Percentiles rank a stretch among this genome's conserved stretches.
Conservation (phyloP, 2,888 invertebrate species). For the Drosophila histrio region DNA sequence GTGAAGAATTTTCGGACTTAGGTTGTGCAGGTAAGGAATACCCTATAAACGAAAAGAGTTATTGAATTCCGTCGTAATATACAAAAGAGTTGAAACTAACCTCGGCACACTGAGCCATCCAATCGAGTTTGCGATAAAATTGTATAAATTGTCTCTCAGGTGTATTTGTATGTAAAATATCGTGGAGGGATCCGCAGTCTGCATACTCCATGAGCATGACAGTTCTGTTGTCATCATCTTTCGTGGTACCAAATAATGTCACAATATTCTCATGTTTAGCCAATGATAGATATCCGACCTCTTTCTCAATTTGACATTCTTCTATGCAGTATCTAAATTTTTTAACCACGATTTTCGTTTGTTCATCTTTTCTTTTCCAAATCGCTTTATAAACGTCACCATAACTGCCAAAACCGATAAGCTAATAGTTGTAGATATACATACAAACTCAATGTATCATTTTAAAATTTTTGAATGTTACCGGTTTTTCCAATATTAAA, state of each 20-base stretch:
- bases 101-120: conserved; percentile 17
- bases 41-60: conserved; percentile 10
- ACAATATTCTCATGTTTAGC: conserved; percentile 6
- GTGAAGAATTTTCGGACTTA: not conserved
- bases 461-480: too few species aligned
- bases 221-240: not conserved
- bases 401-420: not conserved
- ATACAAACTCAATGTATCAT: too few species aligned
- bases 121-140: not conserved
- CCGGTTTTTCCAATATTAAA: too few species aligned
- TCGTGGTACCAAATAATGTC: not conserved
- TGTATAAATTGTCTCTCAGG: not conserved
- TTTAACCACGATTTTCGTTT: not conserved
- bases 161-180: not conserved
- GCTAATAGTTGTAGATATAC: not conserved
- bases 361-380: not conserved
- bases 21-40: conserved; percentile 1
- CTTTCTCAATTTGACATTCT: not conserved
- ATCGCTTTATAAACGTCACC: conserved; percentile 2
- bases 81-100: not conserved
- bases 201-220: conserved; percentile 17
- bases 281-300: not conserved
- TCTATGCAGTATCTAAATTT: not conserved
- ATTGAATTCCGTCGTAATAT: too few species aligned
- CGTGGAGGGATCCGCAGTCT: conserved; percentile 6